phyloP scores from a whole-genome alignment of 1,140 invertebrate genomes.

The Zophobas morio region DNA sequence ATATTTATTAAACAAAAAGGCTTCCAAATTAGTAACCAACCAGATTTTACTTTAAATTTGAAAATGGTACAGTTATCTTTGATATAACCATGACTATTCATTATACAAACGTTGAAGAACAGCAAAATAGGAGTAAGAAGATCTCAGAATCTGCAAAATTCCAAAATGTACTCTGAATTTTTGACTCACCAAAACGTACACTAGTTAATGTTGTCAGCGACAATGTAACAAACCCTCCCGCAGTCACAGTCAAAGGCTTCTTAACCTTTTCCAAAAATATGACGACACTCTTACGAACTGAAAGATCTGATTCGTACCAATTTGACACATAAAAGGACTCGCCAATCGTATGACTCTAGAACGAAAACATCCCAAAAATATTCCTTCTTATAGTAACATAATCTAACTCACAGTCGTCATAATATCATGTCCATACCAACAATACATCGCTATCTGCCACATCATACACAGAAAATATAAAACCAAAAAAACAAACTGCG shows the following conservation, averaged over 20 bases:
- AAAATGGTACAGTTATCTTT: too few relatives aligned
- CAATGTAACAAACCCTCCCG: conserved; percentile 50
- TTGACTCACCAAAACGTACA: neutral
- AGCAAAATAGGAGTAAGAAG: too few relatives aligned
- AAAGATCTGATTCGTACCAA: conserved; percentile 23
- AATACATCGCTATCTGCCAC: conserved; percentile 52
- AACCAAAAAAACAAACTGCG: conserved; percentile 45
- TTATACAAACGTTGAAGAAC: too few relatives aligned
- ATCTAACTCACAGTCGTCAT: conserved; percentile 32
- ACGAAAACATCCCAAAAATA: neutral
- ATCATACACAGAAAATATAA: conserved; percentile 51
- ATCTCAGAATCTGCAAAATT: too few relatives aligned
- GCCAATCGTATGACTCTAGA: conserved; percentile 49
- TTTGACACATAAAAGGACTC: conserved; percentile 41
- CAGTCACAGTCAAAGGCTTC: conserved; percentile 48
- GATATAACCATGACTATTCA: too few relatives aligned
- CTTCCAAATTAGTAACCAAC: too few relatives aligned
- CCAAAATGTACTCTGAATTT: too few relatives aligned
- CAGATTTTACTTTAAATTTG: too few relatives aligned
- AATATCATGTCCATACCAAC: conserved; percentile 52
- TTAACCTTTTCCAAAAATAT: conserved; percentile 52
- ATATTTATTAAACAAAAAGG: too few relatives aligned
- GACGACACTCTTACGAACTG: conserved; percentile 29
- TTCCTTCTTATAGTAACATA: neutral
- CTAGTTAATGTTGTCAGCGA: conserved; percentile 42